These are phyloP conservation scores for Frankliniella fusca DNA, from an alignment of 2,888 invertebrate genomes.

Conservation along the genomic window DNA sequence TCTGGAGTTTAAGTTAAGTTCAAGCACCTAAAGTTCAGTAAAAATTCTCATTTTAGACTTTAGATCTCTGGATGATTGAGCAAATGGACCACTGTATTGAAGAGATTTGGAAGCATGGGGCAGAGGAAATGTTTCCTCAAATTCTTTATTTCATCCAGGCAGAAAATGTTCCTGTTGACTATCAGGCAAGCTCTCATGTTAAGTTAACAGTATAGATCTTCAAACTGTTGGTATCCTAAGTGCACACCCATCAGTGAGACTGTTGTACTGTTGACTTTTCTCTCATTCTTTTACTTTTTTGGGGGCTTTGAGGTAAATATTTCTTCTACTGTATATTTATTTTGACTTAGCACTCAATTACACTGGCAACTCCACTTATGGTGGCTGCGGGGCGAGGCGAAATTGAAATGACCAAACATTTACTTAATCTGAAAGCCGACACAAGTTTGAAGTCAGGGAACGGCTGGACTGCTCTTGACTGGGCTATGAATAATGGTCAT, in stretches of 20 bases:
- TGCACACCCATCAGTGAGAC: too few species aligned
- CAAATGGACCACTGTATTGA: slow-evolving; percentile 48
- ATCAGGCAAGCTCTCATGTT: slow-evolving; percentile 47
- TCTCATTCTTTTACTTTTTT: neutral
- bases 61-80: neutral
- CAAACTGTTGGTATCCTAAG: too few species aligned
- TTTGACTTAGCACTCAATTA: slow-evolving; percentile 56
- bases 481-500: slow-evolving; percentile 62
- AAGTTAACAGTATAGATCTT: neutral
- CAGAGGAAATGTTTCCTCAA: slow-evolving; percentile 66
- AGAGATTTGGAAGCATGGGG: slow-evolving; percentile 53
- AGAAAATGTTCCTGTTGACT: slow-evolving; percentile 71
- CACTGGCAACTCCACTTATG: slow-evolving; percentile 69
- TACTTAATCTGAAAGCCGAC: slow-evolving; percentile 67
- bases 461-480: slow-evolving; percentile 67
- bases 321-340: neutral
- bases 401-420: slow-evolving; percentile 60
- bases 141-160: slow-evolving; percentile 72
- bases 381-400: slow-evolving; percentile 70
- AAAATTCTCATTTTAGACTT: neutral
- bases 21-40: slow-evolving; percentile 33
- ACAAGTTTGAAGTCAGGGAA: slow-evolving; percentile 57
- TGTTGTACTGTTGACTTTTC: neutral
- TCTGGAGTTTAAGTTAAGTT: slow-evolving; percentile 1
- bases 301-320: neutral